These are phyloP conservation scores for Eulemur mongoz DNA, from an alignment of 2,797 vertebrate genomes.

Conservation along the genomic window DNA sequence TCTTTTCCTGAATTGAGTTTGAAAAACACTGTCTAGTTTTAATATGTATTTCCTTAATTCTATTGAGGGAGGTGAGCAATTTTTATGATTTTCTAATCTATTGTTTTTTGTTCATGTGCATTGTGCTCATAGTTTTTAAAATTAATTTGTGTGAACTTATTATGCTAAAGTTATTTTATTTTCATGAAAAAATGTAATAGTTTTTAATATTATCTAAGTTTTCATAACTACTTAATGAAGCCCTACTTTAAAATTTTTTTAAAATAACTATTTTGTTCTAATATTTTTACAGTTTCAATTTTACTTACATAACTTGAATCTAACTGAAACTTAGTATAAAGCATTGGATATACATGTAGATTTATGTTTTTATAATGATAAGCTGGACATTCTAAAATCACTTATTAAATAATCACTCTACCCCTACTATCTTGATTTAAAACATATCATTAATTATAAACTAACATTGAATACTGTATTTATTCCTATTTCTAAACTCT, in stretches of 20 bases:
- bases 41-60: neutral
- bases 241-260: neutral
- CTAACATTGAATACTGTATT: slow-evolving; percentile 25
- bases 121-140: neutral
- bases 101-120: neutral
- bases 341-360: neutral
- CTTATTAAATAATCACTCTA: slow-evolving; percentile 27
- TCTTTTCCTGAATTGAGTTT: neutral
- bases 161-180: neutral
- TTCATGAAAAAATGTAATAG: neutral
- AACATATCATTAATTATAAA: slow-evolving; percentile 30
- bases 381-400: neutral
- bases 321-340: slow-evolving; percentile 16
- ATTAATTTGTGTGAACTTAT: neutral
- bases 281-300: neutral
- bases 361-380: neutral
- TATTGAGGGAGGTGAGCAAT: neutral
- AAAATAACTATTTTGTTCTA: neutral
- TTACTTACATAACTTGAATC: neutral
- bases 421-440: neutral
- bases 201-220: neutral
- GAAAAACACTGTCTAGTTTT: neutral
- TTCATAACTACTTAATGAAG: neutral
- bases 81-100: slow-evolving; percentile 25
- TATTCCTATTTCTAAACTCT: neutral